Evolutionary conservation across 2,888 invertebrate species (phyloP).

Genomic region (Thereva unica): DNA sequence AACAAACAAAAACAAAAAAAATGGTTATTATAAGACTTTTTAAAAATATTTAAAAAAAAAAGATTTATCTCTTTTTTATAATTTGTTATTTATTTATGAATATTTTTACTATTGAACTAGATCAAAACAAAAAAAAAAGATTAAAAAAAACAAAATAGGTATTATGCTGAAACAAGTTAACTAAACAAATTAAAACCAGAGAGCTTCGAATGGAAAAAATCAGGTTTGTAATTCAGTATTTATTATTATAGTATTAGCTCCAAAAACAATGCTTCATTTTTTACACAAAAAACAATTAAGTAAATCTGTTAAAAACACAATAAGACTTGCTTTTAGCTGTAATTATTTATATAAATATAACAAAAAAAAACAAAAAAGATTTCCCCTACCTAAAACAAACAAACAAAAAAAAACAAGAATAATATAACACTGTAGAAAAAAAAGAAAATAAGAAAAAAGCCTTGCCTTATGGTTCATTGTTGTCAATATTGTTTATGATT

Average conservation of each 20-base stretch:
- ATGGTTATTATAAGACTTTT: too few relatives aligned
- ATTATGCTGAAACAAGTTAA: slow-evolving; percentile 28
- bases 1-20: too few relatives aligned
- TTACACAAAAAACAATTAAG: slow-evolving; percentile 10
- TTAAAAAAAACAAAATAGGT: slow-evolving; percentile 5
- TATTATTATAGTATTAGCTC: slow-evolving; percentile 27
- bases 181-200: slow-evolving; percentile 17
- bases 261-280: slow-evolving; percentile 14
- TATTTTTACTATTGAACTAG: slow-evolving; percentile 6
- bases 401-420: too few relatives aligned
- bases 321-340: slow-evolving; percentile 19
- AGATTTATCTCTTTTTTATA: not conserved
- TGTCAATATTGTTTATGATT: slow-evolving; percentile 22
- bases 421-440: not conserved
- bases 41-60: too few relatives aligned
- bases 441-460: slow-evolving; percentile 16
- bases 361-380: too few relatives aligned
- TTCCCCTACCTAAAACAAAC: too few relatives aligned
- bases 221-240: slow-evolving; percentile 34
- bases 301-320: slow-evolving; percentile 12
- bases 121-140: slow-evolving; percentile 5
- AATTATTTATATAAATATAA: slow-evolving; percentile 13
- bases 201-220: slow-evolving; percentile 24
- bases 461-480: slow-evolving; percentile 22
- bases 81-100: slow-evolving; percentile 3